Conservation (phyloP, 1,140 invertebrate genomes). For the Ips nitidus region DNA sequence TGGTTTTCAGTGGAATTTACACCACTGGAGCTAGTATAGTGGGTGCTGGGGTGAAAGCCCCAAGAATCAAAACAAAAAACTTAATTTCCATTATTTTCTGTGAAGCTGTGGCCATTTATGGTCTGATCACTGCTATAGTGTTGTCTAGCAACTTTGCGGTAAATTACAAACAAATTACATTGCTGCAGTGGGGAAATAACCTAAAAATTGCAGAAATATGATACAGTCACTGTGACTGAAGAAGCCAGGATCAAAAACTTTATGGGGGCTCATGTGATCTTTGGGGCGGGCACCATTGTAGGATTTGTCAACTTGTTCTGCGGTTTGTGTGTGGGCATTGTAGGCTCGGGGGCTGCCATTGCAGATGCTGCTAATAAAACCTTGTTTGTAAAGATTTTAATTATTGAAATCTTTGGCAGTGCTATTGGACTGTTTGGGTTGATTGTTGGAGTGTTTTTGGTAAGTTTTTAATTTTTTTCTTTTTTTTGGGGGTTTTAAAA, state of each 20-base stretch:
- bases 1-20: conserved; percentile 78
- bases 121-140: conserved; percentile 89
- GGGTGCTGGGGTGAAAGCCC: conserved; percentile 97
- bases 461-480: conserved; percentile 30
- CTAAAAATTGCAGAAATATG: conserved; percentile 39
- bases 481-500: neutral
- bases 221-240: conserved; percentile 20
- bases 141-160: conserved; percentile 53
- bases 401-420: conserved; percentile 91
- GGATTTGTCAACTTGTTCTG: conserved; percentile 86
- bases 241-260: conserved; percentile 54
- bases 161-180: conserved; percentile 4
- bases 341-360: conserved; percentile 85
- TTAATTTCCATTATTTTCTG: conserved; percentile 96
- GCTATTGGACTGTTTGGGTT: conserved; percentile 91
- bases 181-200: neutral
- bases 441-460: conserved; percentile 85
- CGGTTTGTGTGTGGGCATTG: conserved; percentile 84
- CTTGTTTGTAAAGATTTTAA: conserved; percentile 91
- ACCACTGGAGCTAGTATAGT: conserved; percentile 95
- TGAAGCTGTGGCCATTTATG: conserved; percentile 93
- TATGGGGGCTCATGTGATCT: conserved; percentile 77
- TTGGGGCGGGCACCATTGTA: conserved; percentile 79
- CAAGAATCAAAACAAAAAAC: conserved; percentile 99
- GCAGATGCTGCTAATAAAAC: conserved; percentile 85